Conservation (phyloP, 2,888 invertebrate species). For the Dasysyrphus tricinctus region DNA sequence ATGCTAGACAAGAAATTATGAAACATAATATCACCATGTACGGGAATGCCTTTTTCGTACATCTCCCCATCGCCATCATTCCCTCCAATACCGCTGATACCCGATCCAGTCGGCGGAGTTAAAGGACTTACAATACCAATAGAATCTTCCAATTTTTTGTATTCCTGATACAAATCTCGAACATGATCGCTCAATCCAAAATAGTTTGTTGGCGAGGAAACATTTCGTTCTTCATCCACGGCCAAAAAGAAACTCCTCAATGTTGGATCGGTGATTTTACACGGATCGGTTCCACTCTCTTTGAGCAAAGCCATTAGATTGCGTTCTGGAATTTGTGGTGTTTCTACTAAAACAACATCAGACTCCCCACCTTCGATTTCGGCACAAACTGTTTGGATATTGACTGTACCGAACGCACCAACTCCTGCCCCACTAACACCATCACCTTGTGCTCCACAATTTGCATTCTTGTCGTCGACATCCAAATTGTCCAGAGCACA, state of each 20-base stretch:
- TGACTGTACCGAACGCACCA: constrained; percentile 84
- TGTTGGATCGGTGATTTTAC: constrained; percentile 83
- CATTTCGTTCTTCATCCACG: constrained; percentile 86
- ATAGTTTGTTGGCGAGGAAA: constrained; percentile 81
- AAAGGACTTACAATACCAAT: constrained; percentile 75
- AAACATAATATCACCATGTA: constrained; percentile 93
- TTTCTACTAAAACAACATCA: constrained; percentile 90
- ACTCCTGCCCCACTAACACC: constrained; percentile 77
- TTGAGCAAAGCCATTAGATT: constrained; percentile 89
- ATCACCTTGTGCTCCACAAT: constrained; percentile 80
- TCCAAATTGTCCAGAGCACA: constrained; percentile 85
- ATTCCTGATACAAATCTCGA: constrained; percentile 86
- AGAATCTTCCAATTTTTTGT: constrained; percentile 84
- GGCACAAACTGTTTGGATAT: constrained; percentile 87
- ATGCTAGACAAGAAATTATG: constrained; percentile 90
- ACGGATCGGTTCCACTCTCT: constrained; percentile 84
- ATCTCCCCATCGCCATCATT: constrained; percentile 85
- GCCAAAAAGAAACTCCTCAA: constrained; percentile 85
- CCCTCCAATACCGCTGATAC: constrained; percentile 73
- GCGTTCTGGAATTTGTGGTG: constrained; percentile 88
- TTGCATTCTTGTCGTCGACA: constrained; percentile 85
- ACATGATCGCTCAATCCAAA: constrained; percentile 85
- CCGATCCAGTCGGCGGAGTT: constrained; percentile 77
- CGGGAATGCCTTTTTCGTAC: constrained; percentile 91
- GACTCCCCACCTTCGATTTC: constrained; percentile 93